A percentile compares a stretch with the other conserved stretches of the same genome.
phyloP scores from a whole-genome alignment of 2,113 vertebrate genomes.

The Neopipo cinnamomea region DNA sequence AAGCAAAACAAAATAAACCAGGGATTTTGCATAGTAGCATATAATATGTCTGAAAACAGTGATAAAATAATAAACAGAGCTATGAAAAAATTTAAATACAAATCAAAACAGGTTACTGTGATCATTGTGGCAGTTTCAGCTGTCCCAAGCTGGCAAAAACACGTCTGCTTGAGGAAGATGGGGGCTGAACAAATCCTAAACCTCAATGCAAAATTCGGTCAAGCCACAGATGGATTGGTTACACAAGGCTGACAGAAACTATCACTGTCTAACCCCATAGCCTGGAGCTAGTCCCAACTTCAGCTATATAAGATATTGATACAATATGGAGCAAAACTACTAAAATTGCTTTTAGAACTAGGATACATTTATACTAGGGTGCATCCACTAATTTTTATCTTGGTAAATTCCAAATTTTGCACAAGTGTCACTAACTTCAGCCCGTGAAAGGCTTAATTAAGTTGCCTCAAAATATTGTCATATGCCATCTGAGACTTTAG shows the following conservation, averaged over 20 bases:
- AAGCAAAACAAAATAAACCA: background rate
- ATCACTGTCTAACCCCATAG: background rate
- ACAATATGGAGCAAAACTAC: background rate
- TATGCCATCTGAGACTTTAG: background rate
- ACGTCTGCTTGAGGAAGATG: background rate
- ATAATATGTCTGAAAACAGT: background rate
- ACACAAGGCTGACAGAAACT: background rate
- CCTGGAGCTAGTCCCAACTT: background rate
- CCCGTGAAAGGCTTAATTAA: background rate
- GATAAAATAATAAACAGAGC: background rate
- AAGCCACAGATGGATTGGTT: background rate
- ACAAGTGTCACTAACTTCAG: background rate
- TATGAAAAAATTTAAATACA: background rate
- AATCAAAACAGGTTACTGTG: background rate
- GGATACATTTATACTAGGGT: background rate
- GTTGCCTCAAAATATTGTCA: background rate
- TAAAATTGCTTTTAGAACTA: background rate
- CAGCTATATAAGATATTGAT: background rate
- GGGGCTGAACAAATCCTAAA: background rate
- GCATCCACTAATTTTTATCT: background rate
- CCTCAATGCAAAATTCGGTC: background rate
- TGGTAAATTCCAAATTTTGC: background rate
- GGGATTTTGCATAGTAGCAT: background rate
- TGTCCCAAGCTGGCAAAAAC: background rate
- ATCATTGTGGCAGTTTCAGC: background rate